These are phyloP conservation scores for Anastrepha obliqua DNA, from an alignment of 1,140 invertebrate species.

Conservation along the genomic window DNA sequence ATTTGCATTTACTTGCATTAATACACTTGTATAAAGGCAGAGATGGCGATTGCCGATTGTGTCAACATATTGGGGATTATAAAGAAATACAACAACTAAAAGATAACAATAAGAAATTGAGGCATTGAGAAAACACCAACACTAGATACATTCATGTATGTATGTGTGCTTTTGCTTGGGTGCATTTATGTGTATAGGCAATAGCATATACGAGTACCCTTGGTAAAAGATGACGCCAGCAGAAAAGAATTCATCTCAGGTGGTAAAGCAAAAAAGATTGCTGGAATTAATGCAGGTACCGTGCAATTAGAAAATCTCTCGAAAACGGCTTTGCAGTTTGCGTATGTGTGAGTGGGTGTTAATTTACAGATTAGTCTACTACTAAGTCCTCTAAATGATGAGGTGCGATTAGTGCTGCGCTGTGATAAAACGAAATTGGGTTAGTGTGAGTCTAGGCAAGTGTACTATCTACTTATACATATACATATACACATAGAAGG, in stretches of 20 bases:
- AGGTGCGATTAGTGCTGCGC: conserved; percentile 24
- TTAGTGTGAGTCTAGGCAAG: neutral
- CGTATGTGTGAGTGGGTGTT: neutral
- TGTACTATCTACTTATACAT: neutral
- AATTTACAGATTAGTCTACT: neutral
- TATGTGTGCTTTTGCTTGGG: neutral
- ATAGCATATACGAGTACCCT: neutral
- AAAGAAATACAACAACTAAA: neutral
- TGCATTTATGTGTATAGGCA: neutral
- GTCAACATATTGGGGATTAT: conserved; percentile 53
- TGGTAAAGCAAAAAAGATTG: neutral
- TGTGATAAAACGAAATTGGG: conserved; percentile 32
- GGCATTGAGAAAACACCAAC: neutral
- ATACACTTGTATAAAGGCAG: neutral
- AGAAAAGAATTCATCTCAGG: neutral
- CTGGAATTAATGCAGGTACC: neutral
- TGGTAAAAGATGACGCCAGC: neutral
- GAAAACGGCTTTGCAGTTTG: too few relatives aligned
- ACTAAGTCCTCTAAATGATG: conserved; percentile 30
- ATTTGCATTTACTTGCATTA: conserved; percentile 44
- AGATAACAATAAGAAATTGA: conserved; percentile 36
- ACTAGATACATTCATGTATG: neutral
- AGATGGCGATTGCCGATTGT: conserved; percentile 21
- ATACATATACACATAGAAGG: too few relatives aligned
- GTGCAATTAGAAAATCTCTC: conserved; percentile 1